Base-by-base conservation (phyloP, 2,797 vertebrate species). In the Phrynocephalus vlangalii region DNA sequence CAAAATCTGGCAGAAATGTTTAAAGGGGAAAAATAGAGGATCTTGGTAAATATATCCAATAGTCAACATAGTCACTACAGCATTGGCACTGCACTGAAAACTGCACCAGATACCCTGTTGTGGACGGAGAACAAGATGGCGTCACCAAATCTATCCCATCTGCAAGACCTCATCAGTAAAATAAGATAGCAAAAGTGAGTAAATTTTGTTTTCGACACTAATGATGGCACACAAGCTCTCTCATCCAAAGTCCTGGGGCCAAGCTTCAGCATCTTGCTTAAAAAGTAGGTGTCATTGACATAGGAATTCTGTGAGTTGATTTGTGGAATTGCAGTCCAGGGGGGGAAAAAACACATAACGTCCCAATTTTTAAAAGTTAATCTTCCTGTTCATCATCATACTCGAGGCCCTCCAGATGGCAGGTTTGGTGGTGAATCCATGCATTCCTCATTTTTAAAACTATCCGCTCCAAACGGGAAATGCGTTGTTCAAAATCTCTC, bases 391-490 rank as follows among this genome's bases (percentile, higher is more conserved):
- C 79, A 82, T 87, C 86, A 9, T 87, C 86, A 67, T 67, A 82
- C 63, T 87, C 86, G 56, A 87, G 70, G 75, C 71, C 86, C 33
- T 82, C 60, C 33, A 87, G 72, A 76, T 82, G 86, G n/a, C 79
- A 82, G 20, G 38, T 26, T 76, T 56, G 81, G 70, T 87, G 86
- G 63, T 87, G 86, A 71, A 76, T 75, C 86, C 86, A 87, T 16
- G 86, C 56, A 67, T 82, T 87, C 71, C 79, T 87, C 86, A 87
- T 87, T 82, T 87, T 87, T 67, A 87, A 76, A 82, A 87, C 86
- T 30, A 87, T 67, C 8, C 28, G 56, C 71, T 87, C 86, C 79
- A 87, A 66, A 60, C 56, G 71, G 71, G 86, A 67, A 44, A 87
- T 81, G 66, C 86, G 86, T 24, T 82, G 52, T 56, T 87, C 86